Evolutionary conservation across 2,888 invertebrate species (phyloP).

Genomic region (Erebia epiphron): DNA sequence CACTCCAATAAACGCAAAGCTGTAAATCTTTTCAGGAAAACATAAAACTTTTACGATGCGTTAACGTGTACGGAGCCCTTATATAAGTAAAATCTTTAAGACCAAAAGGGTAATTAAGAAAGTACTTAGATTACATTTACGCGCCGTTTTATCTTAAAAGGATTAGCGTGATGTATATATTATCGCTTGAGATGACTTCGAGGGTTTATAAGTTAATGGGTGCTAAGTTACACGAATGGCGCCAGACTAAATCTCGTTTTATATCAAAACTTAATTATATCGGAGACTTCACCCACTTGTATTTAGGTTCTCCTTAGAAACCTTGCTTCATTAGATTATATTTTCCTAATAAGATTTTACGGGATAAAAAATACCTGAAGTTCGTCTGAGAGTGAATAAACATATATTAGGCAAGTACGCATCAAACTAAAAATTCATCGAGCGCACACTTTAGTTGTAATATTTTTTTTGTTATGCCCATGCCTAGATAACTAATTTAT

Average conservation of each 20-base stretch:
- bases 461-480: too few species aligned
- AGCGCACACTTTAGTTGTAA: too few species aligned
- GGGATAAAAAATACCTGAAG: too few species aligned
- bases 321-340: too few species aligned
- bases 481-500: too few species aligned
- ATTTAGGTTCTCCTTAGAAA: too few species aligned
- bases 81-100: constrained; percentile 50
- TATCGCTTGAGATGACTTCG: constrained; percentile 8
- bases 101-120: constrained; percentile 51
- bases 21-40: constrained; percentile 59
- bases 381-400: too few species aligned
- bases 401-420: too few species aligned
- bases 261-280: background rate
- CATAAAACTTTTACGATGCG: constrained; percentile 62
- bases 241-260: constrained; percentile 3
- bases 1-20: constrained; percentile 49
- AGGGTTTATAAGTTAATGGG: constrained; percentile 4
- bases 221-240: constrained; percentile 10
- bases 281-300: too few species aligned
- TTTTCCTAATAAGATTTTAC: too few species aligned
- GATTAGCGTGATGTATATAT: constrained; percentile 34
- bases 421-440: too few species aligned
- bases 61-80: constrained; percentile 54
- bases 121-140: constrained; percentile 50
- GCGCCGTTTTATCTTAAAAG: constrained; percentile 42